Evolutionary conservation across 2,113 vertebrate species (phyloP).

Genomic region (Fulica atra): DNA sequence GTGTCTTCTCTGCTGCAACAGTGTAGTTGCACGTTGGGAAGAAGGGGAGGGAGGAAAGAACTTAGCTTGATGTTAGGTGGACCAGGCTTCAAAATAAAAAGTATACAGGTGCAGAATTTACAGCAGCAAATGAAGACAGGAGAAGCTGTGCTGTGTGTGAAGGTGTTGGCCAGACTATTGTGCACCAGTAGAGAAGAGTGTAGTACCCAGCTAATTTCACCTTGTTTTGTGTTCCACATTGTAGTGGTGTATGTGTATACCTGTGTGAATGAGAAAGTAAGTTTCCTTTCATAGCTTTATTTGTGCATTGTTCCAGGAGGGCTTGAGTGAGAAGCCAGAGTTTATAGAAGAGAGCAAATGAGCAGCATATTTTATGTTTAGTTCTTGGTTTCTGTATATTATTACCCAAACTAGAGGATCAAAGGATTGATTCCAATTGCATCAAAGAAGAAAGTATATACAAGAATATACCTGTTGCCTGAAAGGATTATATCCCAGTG

Average conservation of each 20-base stretch:
- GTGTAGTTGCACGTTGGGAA: not conserved
- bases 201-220: not conserved
- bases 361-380: not conserved
- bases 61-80: not conserved
- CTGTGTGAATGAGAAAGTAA: not conserved
- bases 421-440: not conserved
- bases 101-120: not conserved
- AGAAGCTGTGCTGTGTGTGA: not conserved
- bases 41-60: not conserved
- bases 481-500: not conserved
- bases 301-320: not conserved
- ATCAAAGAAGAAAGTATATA: not conserved
- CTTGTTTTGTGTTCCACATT: not conserved
- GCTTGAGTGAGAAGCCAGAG: not conserved
- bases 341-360: not conserved
- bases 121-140: not conserved
- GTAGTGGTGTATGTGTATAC: not conserved
- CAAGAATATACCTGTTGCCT: not conserved
- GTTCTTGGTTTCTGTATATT: not conserved
- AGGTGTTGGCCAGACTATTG: not conserved
- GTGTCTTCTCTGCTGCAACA: not conserved
- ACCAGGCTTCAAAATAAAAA: not conserved
- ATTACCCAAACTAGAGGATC: not conserved
- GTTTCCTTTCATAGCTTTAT: not conserved
- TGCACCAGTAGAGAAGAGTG: not conserved